Conservation (phyloP, 2,888 invertebrate genomes). For the Hecatera dysodea region DNA sequence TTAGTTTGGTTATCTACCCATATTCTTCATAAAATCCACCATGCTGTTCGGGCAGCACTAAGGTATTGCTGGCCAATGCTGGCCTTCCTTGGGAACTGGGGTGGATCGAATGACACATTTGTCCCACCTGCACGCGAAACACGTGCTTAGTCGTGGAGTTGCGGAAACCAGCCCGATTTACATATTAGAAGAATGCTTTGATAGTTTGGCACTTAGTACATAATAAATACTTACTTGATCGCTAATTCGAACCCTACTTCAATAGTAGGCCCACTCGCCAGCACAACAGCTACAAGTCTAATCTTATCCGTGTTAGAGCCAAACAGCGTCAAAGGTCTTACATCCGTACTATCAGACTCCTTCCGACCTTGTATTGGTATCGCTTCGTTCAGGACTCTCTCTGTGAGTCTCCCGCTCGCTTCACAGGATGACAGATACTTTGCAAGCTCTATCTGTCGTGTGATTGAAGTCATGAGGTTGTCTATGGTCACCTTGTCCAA, state of each 20-base stretch:
- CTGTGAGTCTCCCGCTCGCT: conserved; percentile 85
- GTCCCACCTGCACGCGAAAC: no score
- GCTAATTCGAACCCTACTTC: conserved; percentile 94
- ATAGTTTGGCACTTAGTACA: no score
- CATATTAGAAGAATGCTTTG: no score
- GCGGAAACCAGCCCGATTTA: no score
- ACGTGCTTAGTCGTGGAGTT: no score
- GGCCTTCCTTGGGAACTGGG: no score
- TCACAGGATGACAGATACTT: conserved; percentile 93
- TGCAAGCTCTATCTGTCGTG: conserved; percentile 95
- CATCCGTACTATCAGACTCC: conserved; percentile 72
- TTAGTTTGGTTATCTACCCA: no score
- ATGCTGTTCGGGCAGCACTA: no score
- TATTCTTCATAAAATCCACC: no score
- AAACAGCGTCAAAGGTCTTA: conserved; percentile 93
- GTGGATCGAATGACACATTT: no score
- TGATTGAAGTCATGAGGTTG: conserved; percentile 94
- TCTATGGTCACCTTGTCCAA: conserved; percentile 93
- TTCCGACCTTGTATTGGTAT: conserved; percentile 76
- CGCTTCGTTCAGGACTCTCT: conserved; percentile 80
- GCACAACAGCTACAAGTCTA: conserved; percentile 92
- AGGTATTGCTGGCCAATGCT: no score
- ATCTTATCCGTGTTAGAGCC: conserved; percentile 93
- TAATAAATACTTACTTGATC: conserved; percentile 90
- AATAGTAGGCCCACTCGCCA: conserved; percentile 92